Percentiles rank a stretch among this genome's conserved stretches.
Evolutionary conservation across 1,140 invertebrate genomes (phyloP).

Genomic region (Heterodera schachtii): DNA sequence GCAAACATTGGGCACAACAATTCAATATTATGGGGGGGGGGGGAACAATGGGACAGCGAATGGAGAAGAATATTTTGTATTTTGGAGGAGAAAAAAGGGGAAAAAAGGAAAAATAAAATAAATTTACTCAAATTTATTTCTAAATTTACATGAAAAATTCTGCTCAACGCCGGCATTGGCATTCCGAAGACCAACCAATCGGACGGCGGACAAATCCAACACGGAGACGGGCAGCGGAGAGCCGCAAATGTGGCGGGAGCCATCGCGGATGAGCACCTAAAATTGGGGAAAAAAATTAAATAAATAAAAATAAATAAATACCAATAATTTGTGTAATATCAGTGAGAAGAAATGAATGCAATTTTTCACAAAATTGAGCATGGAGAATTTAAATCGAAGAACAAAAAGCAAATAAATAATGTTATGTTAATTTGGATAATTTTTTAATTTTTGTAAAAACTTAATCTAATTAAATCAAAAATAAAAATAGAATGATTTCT

Average conservation of each 20-base stretch:
- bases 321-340: background rate
- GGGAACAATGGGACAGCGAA: background rate
- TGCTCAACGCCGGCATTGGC: slow-evolving; percentile 62
- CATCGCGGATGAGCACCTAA: background rate
- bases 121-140: background rate
- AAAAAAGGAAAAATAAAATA: slow-evolving; percentile 3
- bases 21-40: background rate
- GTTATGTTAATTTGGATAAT: no score
- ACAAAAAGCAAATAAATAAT: no score
- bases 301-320: background rate
- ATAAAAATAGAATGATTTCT: no score
- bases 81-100: no score
- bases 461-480: no score
- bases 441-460: no score
- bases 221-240: slow-evolving; percentile 85
- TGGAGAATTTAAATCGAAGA: no score
- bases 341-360: no score
- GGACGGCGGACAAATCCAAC: slow-evolving; percentile 73
- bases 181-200: slow-evolving; percentile 56
- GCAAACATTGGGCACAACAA: background rate
- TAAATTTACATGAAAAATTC: slow-evolving; percentile 55
- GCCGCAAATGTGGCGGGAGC: slow-evolving; percentile 70
- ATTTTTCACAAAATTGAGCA: no score
- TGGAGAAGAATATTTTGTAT: background rate
- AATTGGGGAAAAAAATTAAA: background rate